Evolutionary conservation across 2,113 vertebrate species (phyloP).

Genomic region (Tautogolabrus adspersus): DNA sequence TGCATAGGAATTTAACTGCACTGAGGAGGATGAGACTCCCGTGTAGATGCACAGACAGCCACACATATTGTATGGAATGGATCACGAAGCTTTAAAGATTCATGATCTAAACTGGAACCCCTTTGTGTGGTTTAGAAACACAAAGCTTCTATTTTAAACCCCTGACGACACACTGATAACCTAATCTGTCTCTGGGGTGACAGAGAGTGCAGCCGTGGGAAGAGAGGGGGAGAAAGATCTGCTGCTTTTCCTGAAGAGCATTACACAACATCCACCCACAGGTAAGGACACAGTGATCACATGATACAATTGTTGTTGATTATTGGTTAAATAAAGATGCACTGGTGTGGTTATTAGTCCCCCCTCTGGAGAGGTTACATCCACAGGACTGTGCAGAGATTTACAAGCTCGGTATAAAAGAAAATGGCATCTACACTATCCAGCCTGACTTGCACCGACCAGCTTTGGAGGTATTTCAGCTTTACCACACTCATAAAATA

Average conservation of each 20-base stretch:
- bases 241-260: conserved; percentile 82
- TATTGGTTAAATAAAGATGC: conserved; percentile 23
- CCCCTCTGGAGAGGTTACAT: conserved; percentile 78
- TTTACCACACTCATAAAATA: conserved; percentile 55
- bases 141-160: conserved; percentile 31
- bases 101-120: conserved; percentile 6
- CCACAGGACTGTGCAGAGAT: conserved; percentile 86
- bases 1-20: conserved; percentile 74
- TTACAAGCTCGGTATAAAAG: conserved; percentile 84
- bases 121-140: conserved; percentile 9
- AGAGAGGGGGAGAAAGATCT: conserved; percentile 82
- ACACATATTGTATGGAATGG: conserved; percentile 8
- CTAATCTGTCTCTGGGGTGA: conserved; percentile 47
- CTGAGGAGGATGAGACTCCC: conserved; percentile 39
- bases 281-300: conserved; percentile 51
- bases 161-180: conserved; percentile 26
- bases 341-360: conserved; percentile 64
- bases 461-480: conserved; percentile 82
- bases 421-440: conserved; percentile 88
- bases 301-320: background rate
- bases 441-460: conserved; percentile 82
- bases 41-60: conserved; percentile 12
- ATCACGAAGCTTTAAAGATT: conserved; percentile 15
- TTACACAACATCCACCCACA: conserved; percentile 79
- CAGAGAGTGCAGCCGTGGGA: conserved; percentile 80